Base-by-base conservation (phyloP, 2,113 vertebrate genomes). In the Eclectus roratus region DNA sequence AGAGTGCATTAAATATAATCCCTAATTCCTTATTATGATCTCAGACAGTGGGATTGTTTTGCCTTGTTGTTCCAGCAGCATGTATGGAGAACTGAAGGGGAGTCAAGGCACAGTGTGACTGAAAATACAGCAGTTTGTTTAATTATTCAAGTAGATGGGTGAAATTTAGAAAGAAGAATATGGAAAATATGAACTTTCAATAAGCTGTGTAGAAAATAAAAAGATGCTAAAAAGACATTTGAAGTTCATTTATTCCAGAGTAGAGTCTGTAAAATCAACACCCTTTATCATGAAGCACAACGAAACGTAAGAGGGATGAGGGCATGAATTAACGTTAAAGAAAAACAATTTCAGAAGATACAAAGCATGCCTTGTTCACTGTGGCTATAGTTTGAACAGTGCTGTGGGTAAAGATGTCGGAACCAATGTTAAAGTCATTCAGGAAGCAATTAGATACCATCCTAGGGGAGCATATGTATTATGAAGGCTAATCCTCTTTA, bases 311-410 rank as follows among this genome's bases (percentile, higher is more conserved):
- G 33, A 56, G 68, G 35, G 31, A 2, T 63, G 28, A 46, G 43
- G 35, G 14, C 1, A 21, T 9, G 49, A 15, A 17, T 0, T 28
- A 19, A 11, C 23, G 53, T 20, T 37, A 63, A 65, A 52, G 13
- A 31, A 41, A 9, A 53, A 6, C 18, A 33, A 10, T 77, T 89
- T 50, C 16, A 25, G 73, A 41, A 15, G 0, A 2, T 11, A 15
- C 5, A 49, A 65, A 69, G n/a, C 4, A 1, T 35, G n/a, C 28
- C 39, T 39, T 0, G 1, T 3, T 72, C 39, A 6, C 53, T 49
- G 24, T 27, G 24, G 18, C 17, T 70, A 4, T 39, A 44, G 16
- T 37, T 66, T 17, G 58, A 69, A 37, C 33, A 44, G 58, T 1
- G 6, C 50, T 14, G 31, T 7, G 47, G 77, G 44, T 33, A 53